A percentile compares a stretch with the other conserved stretches of the same genome.
Conservation (phyloP, 2,888 invertebrate species). For the Mamestra brassicae region DNA sequence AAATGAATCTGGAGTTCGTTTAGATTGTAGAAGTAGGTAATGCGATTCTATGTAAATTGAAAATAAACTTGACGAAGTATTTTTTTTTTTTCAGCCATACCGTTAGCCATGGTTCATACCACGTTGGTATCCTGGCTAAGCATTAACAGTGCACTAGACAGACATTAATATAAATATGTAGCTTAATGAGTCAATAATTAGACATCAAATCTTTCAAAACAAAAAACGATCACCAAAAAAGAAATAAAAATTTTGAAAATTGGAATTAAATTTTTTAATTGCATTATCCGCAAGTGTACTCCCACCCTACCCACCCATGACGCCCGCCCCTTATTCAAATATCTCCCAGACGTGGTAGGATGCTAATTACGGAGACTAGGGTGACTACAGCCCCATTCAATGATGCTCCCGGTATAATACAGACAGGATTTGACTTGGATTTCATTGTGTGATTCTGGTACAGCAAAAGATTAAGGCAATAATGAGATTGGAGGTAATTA, state of each 20-base stretch:
- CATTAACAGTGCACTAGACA: too few species aligned
- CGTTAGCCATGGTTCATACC: too few species aligned
- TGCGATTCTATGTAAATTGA: too few species aligned
- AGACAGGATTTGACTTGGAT: slow-evolving; percentile 59
- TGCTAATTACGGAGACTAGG: slow-evolving; percentile 84
- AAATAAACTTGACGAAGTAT: too few species aligned
- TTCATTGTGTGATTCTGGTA: slow-evolving; percentile 39
- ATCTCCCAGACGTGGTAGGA: slow-evolving; percentile 80
- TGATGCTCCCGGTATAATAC: slow-evolving; percentile 70
- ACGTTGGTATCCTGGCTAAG: too few species aligned
- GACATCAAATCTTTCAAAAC: neutral
- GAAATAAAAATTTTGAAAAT: too few species aligned
- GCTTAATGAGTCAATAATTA: too few species aligned
- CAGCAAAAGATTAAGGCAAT: slow-evolving; percentile 11
- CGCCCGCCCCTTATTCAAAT: slow-evolving; percentile 79
- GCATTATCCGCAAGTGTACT: slow-evolving; percentile 22
- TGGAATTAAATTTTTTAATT: neutral
- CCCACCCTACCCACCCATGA: slow-evolving; percentile 41
- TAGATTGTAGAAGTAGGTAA: too few species aligned
- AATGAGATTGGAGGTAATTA: slow-evolving; percentile 25
- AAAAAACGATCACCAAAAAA: neutral
- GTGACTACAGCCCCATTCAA: slow-evolving; percentile 75
- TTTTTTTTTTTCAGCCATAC: too few species aligned
- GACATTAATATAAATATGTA: too few species aligned
- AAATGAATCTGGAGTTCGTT: too few species aligned